Evolutionary conservation across 2,888 invertebrate species (phyloP), one percentile per base, ranked within the genome.

Genomic region (Agonopterix subpropinquella): DNA sequence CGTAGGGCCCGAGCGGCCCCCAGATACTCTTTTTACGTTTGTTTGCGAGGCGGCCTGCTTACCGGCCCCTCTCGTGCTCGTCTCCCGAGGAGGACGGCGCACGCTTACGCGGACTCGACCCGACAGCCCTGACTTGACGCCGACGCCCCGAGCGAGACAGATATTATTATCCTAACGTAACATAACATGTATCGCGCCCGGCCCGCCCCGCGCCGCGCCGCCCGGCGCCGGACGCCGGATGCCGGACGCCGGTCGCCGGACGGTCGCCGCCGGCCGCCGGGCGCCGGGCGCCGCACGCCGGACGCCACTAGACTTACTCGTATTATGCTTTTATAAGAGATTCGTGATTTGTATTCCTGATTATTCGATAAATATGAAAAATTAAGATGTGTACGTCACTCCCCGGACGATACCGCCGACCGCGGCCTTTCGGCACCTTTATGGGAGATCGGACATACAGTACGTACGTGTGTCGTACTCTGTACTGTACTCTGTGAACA

Each of bases 331-430:
- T 81, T 79, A 74, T 86, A 84, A 86, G 82, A 85, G 85, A 85
- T 84, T 85, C 81, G 83, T 82, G 77, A 85, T 86, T 87, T 85
- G 86, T 89, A 88, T 84, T 86, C 85, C 85, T 76, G 84, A 84
- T 82, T 81, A 81, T 81, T 82, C 80, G 82, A 82, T 78, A 66
- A 61, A 58, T 76, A 79, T 80, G 80, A 78, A 74, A 80, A 82
- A 78, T 81, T 76, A 65, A 75, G 72, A 75, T 77, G 86, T 82
- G 85, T 80, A 77, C 82, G 80, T 73, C 77, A 73, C 80, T 71
- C 75, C 82, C 82, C 78, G 80, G 81, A 77, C 80, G 74, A 75
- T 71, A 71, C 65, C 62, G 75, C 73, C 72, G 66, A 64, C 54
- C 70, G 69, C 73, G 72, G 71, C 76, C 73, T 68, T 67, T 73